phyloP scores from a whole-genome alignment of 2,888 invertebrate species.

The Lithophane leautieri region DNA sequence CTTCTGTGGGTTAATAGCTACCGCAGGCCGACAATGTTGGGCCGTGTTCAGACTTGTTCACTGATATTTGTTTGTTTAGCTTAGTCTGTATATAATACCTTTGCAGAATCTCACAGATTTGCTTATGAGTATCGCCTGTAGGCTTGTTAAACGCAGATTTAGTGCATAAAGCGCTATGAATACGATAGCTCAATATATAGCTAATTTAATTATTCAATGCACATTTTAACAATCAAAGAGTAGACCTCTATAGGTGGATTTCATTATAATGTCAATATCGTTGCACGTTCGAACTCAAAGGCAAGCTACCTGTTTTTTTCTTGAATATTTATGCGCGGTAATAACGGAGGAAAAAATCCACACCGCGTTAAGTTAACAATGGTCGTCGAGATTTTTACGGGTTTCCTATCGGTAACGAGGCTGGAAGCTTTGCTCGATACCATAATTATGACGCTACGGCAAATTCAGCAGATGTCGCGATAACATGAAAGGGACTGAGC shows the following conservation, averaged over 20 bases:
- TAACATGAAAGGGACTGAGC: conserved; percentile 68
- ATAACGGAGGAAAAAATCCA: conserved; percentile 76
- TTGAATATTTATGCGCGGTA: conserved; percentile 82
- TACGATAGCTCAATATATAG: conserved; percentile 59
- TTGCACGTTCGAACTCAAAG: conserved; percentile 75
- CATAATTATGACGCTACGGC: conserved; percentile 71
- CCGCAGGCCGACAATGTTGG: conserved; percentile 63
- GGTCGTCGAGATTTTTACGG: conserved; percentile 70
- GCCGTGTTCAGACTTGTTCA: conserved; percentile 62
- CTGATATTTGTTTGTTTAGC: conserved; percentile 62
- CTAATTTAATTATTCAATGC: conserved; percentile 75
- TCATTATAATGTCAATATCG: conserved; percentile 82
- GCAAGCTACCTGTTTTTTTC: conserved; percentile 74
- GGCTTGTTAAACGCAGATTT: conserved; percentile 64
- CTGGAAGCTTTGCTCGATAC: conserved; percentile 66
- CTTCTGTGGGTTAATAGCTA: conserved; percentile 61
- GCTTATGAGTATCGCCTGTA: conserved; percentile 49
- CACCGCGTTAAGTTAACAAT: conserved; percentile 75
- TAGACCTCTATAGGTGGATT: conserved; percentile 76
- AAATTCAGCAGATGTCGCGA: conserved; percentile 69
- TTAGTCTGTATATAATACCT: conserved; percentile 62
- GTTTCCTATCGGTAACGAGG: conserved; percentile 68
- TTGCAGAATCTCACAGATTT: conserved; percentile 63
- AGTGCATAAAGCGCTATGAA: conserved; percentile 58
- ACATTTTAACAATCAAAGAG: conserved; percentile 79